Percentiles rank a stretch among this genome's conserved stretches.
phyloP scores from a whole-genome alignment of 2,113 vertebrate genomes.

The Pygoscelis adeliae region DNA sequence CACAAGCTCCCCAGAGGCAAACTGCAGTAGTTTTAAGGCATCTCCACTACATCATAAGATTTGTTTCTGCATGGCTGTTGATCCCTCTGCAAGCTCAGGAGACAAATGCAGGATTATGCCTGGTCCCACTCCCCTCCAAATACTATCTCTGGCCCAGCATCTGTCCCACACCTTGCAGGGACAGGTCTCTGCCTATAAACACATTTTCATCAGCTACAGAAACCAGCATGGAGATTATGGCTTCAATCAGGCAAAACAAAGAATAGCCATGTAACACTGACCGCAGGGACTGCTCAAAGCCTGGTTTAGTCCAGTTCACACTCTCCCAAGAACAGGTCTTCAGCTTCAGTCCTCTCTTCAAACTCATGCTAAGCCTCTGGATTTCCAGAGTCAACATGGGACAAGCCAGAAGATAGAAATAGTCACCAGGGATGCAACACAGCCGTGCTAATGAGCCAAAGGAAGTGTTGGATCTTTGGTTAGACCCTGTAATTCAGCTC shows the following conservation, averaged over 20 bases:
- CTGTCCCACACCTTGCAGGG: background rate
- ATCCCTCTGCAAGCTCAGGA: background rate
- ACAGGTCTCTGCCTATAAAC: background rate
- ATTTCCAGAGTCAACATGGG: conserved; percentile 50
- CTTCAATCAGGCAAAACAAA: background rate
- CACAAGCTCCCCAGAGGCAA: background rate
- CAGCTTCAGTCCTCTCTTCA: background rate
- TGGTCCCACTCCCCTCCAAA: background rate
- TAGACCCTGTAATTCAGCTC: conserved; percentile 37
- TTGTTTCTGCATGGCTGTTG: background rate
- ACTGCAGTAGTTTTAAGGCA: background rate
- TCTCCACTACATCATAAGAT: background rate
- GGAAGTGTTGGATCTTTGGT: conserved; percentile 39
- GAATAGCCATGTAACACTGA: background rate
- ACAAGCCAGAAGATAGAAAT: conserved; percentile 50
- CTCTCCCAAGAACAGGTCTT: background rate
- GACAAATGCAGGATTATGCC: no score
- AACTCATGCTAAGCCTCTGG: conserved; percentile 1
- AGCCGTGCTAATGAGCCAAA: conserved; percentile 17
- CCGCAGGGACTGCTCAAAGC: background rate
- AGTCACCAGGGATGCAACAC: conserved; percentile 24
- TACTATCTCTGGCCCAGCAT: background rate
- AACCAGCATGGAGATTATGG: fast-evolving
- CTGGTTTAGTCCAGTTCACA: background rate
- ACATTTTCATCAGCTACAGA: background rate